phyloP scores from a whole-genome alignment of 1,140 invertebrate species.

The Aphaenogaster ashmeadi region DNA sequence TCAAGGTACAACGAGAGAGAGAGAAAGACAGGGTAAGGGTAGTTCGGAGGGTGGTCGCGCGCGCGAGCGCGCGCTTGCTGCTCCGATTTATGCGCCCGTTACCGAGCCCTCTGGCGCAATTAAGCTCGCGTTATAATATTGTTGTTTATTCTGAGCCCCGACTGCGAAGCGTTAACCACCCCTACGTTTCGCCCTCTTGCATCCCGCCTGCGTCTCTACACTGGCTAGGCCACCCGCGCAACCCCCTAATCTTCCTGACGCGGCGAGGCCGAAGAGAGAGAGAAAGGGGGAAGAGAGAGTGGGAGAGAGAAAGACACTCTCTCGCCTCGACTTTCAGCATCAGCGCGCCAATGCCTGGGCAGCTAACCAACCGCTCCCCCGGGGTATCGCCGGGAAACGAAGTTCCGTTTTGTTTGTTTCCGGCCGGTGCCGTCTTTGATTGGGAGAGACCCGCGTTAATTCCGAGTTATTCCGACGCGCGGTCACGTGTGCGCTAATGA shows the following conservation, averaged over 20 bases:
- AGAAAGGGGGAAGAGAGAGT: not conserved
- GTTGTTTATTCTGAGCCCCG: slow-evolving; percentile 85
- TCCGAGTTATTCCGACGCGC: slow-evolving; percentile 82
- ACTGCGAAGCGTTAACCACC: slow-evolving; percentile 83
- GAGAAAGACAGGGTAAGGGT: slow-evolving; percentile 61
- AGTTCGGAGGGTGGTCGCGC: slow-evolving; percentile 74
- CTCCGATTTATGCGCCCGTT: slow-evolving; percentile 85
- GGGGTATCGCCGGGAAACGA: slow-evolving; percentile 65
- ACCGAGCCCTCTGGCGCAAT: slow-evolving; percentile 86
- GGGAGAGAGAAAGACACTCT: slow-evolving; percentile 4
- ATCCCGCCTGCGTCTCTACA: slow-evolving; percentile 62
- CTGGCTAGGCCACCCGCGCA: slow-evolving; percentile 71
- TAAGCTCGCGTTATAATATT: slow-evolving; percentile 87
- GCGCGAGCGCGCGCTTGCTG: slow-evolving; percentile 71
- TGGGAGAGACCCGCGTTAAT: slow-evolving; percentile 82
- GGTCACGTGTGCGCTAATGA: slow-evolving; percentile 80
- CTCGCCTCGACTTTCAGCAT: slow-evolving; percentile 73
- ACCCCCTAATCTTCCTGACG: slow-evolving; percentile 83
- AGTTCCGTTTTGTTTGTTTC: slow-evolving; percentile 71
- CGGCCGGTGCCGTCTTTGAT: slow-evolving; percentile 80
- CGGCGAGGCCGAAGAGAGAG: slow-evolving; percentile 67
- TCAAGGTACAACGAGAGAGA: slow-evolving; percentile 53
- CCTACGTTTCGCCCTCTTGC: slow-evolving; percentile 67
- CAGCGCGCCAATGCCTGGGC: slow-evolving; percentile 66
- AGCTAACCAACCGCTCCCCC: slow-evolving; percentile 67